Evolutionary conservation across 2,113 vertebrate genomes (phyloP), one percentile per base, ranked within the genome.

Genomic region (Gymnocephalus cernua): DNA sequence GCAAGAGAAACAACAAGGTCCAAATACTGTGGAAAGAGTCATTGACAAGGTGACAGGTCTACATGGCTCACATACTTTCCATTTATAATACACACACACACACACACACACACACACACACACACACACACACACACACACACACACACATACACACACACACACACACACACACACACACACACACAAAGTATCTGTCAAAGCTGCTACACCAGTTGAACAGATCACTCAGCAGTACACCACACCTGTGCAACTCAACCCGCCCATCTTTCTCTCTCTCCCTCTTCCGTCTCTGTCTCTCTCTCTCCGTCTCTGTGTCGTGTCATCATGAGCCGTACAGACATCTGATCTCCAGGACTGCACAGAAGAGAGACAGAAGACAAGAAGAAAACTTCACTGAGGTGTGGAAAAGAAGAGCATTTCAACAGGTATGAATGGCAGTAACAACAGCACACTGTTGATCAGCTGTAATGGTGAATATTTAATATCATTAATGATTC

Each of bases 201-300:
- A 58, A 87, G 85, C 51, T 69, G 88, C 51, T 32, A 45, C 16
- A 88, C 88, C 83, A 70, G 88, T 86, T 19, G 6, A 74, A 69
- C 77, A 41, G 54, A 62, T 80, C 51, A 48, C 14, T 68, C 47
- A 64, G n/a, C 61, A 62, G 13, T 18, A 23, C 53, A 65, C 21
- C 64, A 44, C 77, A 77, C 12, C 29, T 47, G 48, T 48, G 23
- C 25, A 51, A 18, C 56, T 23, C 0, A 14, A 53, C 88, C 74
- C 83, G 16, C 88, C 85, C 50, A 47, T 21, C 51, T 50, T 16
- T 73, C 27, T 38, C 47, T 44, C n/a, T 45, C 38, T 63, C 45
- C 10, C 16, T 59, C 57, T 54, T 7, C 54, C 2, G 1, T 51
- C 18, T 62, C 32, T 61, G 6, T 67, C 18, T 68, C 6, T 54